Percentiles rank a stretch among this genome's conserved stretches.
Evolutionary conservation across 2,113 vertebrate species (phyloP).

Genomic region (Clarias macrocephalus): DNA sequence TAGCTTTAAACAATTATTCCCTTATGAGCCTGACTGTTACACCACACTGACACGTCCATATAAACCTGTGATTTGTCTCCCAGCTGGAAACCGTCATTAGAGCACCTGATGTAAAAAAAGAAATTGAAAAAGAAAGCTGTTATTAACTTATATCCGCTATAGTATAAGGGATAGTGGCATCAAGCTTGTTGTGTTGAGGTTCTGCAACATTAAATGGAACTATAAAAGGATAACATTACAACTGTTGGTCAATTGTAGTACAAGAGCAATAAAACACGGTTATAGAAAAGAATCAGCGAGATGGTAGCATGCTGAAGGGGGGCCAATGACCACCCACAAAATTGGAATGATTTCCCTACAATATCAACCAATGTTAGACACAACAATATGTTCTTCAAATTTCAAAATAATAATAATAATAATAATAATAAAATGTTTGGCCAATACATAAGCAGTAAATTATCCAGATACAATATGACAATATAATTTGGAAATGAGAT

Average conservation of each 20-base stretch:
- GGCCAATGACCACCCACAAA: neutral
- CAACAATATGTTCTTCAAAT: neutral
- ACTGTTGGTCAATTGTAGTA: neutral
- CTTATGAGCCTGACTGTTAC: neutral
- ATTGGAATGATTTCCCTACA: neutral
- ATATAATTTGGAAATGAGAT: neutral
- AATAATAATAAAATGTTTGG: neutral
- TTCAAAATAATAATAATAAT: neutral
- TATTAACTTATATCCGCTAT: neutral
- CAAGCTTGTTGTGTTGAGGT: neutral
- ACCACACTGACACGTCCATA: neutral
- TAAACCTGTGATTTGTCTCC: neutral
- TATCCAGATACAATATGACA: conserved; percentile 4
- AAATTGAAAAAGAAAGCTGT: neutral
- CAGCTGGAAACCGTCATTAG: neutral
- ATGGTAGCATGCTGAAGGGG: neutral
- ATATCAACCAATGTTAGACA: neutral
- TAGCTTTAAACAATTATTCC: neutral
- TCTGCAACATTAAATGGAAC: neutral
- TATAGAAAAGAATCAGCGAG: neutral
- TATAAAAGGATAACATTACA: neutral
- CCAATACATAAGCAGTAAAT: neutral
- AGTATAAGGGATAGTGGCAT: neutral
- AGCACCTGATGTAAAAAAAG: neutral
- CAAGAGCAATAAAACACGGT: neutral